A percentile compares a stretch with the other conserved stretches of the same genome.
Evolutionary conservation across 2,888 invertebrate species (phyloP).

Genomic region (Ochlodes sylvanus): DNA sequence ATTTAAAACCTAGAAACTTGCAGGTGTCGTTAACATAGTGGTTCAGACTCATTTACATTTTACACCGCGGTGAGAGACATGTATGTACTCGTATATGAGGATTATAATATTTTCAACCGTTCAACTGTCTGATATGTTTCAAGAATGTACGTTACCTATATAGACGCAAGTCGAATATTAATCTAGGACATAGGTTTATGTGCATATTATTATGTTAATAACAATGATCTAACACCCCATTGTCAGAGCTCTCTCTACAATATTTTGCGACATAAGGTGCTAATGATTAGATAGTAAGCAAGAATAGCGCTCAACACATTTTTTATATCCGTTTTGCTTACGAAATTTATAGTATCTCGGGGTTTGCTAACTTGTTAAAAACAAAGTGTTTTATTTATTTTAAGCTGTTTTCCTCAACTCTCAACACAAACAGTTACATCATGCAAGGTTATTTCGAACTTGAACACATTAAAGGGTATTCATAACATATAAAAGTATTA

Average conservation of each 20-base stretch:
- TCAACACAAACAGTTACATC: constrained; percentile 14
- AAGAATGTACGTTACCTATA: constrained; percentile 2
- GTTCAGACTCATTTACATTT: no score
- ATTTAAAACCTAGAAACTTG: no score
- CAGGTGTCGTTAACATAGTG: no score
- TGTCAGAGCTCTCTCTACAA: constrained; percentile 56
- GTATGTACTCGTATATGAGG: no score
- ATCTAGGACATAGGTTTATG: constrained; percentile 16
- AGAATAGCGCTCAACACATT: not conserved
- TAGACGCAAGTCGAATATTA: constrained; percentile 10
- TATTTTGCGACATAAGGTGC: constrained; percentile 55
- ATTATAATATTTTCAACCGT: not conserved
- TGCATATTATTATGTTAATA: constrained; percentile 22
- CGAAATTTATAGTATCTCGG: constrained; percentile 7
- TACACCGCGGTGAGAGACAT: no score
- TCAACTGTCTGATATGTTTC: not conserved
- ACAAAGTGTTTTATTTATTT: constrained; percentile 24
- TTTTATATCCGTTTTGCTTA: not conserved
- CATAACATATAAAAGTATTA: constrained; percentile 38
- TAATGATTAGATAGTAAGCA: constrained; percentile 31
- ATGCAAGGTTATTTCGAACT: constrained; percentile 8
- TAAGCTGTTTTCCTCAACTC: constrained; percentile 33
- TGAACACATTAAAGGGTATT: constrained; percentile 27
- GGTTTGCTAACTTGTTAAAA: constrained; percentile 15
- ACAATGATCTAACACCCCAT: constrained; percentile 50